A percentile compares a stretch with the other conserved stretches of the same genome.
Conservation (phyloP, 2,797 vertebrate genomes). For the Sebastes vulpes region DNA sequence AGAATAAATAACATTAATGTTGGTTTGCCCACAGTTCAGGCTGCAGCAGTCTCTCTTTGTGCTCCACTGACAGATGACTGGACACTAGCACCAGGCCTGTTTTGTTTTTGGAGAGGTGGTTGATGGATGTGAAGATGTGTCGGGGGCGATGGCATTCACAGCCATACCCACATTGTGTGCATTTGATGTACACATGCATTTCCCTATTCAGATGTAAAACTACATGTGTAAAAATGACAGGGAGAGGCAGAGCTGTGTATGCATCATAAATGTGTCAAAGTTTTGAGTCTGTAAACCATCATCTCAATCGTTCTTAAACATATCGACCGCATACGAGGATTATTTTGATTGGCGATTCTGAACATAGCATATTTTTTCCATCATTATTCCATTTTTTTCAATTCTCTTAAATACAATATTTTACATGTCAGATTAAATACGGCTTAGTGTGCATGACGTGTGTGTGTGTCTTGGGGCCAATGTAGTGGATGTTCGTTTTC, state of each 20-base stretch:
- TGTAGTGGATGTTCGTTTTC: slow-evolving; percentile 28
- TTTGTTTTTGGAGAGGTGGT: not conserved
- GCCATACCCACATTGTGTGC: slow-evolving; percentile 36
- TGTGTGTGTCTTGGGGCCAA: slow-evolving; percentile 24
- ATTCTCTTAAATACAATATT: slow-evolving; percentile 85
- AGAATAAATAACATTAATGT: slow-evolving; percentile 82
- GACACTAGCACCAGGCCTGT: slow-evolving; percentile 32
- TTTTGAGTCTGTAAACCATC: slow-evolving; percentile 60
- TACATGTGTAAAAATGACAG: not conserved
- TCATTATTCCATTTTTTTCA: slow-evolving; percentile 55
- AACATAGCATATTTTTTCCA: slow-evolving; percentile 54
- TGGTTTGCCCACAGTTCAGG: slow-evolving; percentile 48
- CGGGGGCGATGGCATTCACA: not conserved
- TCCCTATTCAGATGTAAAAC: slow-evolving; percentile 46
- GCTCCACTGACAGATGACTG: slow-evolving; percentile 38
- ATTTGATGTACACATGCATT: slow-evolving; percentile 28
- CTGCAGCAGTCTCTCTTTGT: slow-evolving; percentile 55
- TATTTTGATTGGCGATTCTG: slow-evolving; percentile 64
- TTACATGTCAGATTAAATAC: slow-evolving; percentile 83
- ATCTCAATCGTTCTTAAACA: slow-evolving; percentile 53
- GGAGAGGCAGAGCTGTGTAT: slow-evolving; percentile 42
- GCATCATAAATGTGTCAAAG: slow-evolving; percentile 32
- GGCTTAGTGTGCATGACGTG: slow-evolving; percentile 59
- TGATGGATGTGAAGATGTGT: slow-evolving; percentile 15
- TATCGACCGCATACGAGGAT: slow-evolving; percentile 51